Evolutionary conservation across 2,888 invertebrate genomes (phyloP).

Genomic region (Eristalinus sepulchralis): DNA sequence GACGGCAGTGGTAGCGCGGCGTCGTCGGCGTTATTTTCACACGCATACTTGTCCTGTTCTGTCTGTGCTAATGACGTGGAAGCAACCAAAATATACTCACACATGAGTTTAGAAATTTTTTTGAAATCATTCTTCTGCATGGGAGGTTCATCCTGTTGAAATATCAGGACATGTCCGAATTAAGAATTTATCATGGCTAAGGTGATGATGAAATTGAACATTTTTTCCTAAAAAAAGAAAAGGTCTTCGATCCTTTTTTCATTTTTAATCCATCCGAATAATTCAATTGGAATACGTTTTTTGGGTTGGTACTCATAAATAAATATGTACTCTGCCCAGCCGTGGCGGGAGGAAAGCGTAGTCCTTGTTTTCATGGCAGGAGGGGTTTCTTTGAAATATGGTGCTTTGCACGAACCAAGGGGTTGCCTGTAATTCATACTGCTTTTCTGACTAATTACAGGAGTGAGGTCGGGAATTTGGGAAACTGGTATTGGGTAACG

Average conservation of each 20-base stretch:
- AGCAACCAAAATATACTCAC: neutral
- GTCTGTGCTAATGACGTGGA: neutral
- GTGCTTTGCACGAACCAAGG: conserved; percentile 17
- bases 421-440: neutral
- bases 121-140: neutral
- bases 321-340: neutral
- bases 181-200: conserved; percentile 28
- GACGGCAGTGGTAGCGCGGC: neutral
- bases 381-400: conserved; percentile 1
- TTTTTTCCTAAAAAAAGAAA: neutral
- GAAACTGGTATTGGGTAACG: neutral
- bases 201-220: conserved; percentile 17
- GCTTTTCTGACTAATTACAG: neutral
- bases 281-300: conserved; percentile 19
- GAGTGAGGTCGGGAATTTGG: neutral
- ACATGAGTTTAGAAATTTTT: neutral
- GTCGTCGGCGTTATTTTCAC: neutral
- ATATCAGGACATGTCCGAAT: conserved; percentile 12
- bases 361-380: neutral
- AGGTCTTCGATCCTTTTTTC: neutral
- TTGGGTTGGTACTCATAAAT: conserved; percentile 1
- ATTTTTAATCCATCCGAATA: conserved; percentile 14
- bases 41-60: neutral
- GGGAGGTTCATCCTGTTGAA: neutral
- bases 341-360: neutral